These are phyloP conservation scores for Chrosomus eos DNA, from an alignment of 2,797 vertebrate species.

Conservation along the genomic window DNA sequence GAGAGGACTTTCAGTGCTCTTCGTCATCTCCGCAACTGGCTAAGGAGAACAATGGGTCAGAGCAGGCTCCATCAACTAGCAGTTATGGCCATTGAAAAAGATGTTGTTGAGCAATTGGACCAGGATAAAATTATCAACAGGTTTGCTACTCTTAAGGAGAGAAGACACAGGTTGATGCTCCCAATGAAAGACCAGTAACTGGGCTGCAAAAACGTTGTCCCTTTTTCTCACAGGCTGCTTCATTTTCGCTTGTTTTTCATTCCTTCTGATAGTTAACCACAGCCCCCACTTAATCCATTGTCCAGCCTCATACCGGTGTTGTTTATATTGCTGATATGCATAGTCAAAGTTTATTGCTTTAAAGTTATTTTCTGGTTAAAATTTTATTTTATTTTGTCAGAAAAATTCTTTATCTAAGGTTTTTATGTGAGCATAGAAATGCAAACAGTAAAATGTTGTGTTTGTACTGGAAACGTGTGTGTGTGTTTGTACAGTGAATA, in stretches of 20 bases:
- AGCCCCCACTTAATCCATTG: background rate
- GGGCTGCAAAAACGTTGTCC: background rate
- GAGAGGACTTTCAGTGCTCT: background rate
- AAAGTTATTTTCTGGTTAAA: too few species aligned
- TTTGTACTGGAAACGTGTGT: too few species aligned
- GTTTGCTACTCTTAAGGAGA: background rate
- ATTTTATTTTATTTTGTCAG: too few species aligned
- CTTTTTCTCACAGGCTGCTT: background rate
- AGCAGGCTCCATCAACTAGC: background rate
- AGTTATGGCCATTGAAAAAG: background rate
- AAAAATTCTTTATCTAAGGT: too few species aligned
- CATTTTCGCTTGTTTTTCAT: background rate
- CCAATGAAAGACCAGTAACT: background rate
- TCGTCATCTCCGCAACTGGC: background rate
- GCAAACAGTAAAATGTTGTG: too few species aligned
- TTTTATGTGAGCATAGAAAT: too few species aligned
- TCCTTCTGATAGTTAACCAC: background rate
- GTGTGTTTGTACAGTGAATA: too few species aligned
- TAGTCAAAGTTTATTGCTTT: background rate
- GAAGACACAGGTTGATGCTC: background rate
- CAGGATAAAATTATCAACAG: background rate
- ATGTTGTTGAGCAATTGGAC: background rate
- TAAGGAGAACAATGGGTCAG: background rate
- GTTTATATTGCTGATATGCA: background rate
- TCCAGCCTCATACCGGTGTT: background rate